Conservation (phyloP, 2,888 invertebrate species). For the Drosophila basisetae region DNA sequence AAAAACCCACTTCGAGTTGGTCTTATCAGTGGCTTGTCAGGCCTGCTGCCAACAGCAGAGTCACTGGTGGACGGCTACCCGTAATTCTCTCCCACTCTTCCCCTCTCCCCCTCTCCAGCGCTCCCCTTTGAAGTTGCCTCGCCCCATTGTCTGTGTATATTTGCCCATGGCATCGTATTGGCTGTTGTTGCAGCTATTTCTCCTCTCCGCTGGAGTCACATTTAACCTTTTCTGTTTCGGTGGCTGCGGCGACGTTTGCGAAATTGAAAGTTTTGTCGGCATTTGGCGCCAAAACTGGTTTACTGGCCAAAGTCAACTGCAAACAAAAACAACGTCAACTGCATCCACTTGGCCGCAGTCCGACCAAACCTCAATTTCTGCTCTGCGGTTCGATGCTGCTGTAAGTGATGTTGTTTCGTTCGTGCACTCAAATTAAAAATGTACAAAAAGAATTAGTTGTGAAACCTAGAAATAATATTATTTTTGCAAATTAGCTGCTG, state of each 20-base stretch:
- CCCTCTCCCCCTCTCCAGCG: not conserved
- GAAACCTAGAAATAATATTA: not conserved
- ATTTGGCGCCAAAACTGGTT: constrained; percentile 70
- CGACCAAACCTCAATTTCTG: constrained; percentile 65
- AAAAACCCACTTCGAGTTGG: constrained; percentile 48
- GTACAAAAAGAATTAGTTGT: not conserved
- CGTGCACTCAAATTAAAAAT: not conserved
- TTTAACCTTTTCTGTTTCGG: constrained; percentile 63
- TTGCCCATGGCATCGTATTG: not conserved
- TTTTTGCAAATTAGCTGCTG: not conserved
- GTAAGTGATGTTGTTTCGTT: not conserved
- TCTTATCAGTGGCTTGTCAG: constrained; percentile 72
- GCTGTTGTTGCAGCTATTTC: constrained; percentile 9
- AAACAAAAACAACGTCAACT: constrained; percentile 19
- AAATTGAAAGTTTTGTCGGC: constrained; percentile 74
- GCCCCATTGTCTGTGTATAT: constrained; percentile 37
- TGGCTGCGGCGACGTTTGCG: constrained; percentile 53
- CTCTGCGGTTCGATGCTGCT: constrained; percentile 31
- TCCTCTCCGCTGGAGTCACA: constrained; percentile 45
- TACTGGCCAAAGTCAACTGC: constrained; percentile 45
- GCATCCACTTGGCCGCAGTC: constrained; percentile 33
- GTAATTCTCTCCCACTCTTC: not conserved
- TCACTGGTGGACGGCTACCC: not conserved
- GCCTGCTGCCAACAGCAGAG: constrained; percentile 32
- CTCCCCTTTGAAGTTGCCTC: constrained; percentile 4